Base-by-base conservation (phyloP, 2,113 vertebrate species). In the Melierax canorus region DNA sequence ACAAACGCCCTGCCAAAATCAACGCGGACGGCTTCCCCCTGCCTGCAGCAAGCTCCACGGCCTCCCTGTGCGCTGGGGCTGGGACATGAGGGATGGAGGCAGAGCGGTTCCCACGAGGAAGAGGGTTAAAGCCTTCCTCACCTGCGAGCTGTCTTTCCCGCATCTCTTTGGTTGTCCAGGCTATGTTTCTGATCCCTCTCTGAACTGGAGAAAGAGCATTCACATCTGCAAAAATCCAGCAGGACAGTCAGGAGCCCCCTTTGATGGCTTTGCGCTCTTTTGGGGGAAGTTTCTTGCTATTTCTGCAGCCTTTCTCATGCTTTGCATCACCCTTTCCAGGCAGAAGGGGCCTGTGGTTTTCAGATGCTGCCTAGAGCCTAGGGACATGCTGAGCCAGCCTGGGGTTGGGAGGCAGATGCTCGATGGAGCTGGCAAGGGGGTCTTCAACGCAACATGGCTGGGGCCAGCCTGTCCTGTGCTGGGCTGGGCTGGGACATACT, bases 1-100 rank as follows among this genome's bases (percentile, higher is more conserved):
- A 96, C 96, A 97, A 91, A 95, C 0, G 1, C 48, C 15, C 34
- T 95, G 96, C 95, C 96, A 96, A 96, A 97, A 74, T 96, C 96
- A 97, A 96, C 1, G 69, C 0, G 24, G 69, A 32, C 11, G 7
- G 77, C 74, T 92, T 93, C 81, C 66, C 93, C 43, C 12, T 0
- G 22, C 82, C 82, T 0, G 24, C 85, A 85, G 66, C 58, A 71
- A 63, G 53, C 58, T 82, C 2, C 2, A 71, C 0, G 3, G 53
- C 62, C 73, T 96, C 69, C 21, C 39, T 71, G 56, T 0, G 1
- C 2, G 2, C 38, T 12, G 7, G 18, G 39, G n/a, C 80, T 60
- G 62, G 30, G 62, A 79, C 81, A 36, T 1, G 4, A 59, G 71
- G 74, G 79, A 66, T 43, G 41, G 59, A 88, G 67, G 41, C 67